A percentile compares a stretch with the other conserved stretches of the same genome.
phyloP scores from a whole-genome alignment of 2,797 vertebrate genomes.

The Malacoctenus gilli region DNA sequence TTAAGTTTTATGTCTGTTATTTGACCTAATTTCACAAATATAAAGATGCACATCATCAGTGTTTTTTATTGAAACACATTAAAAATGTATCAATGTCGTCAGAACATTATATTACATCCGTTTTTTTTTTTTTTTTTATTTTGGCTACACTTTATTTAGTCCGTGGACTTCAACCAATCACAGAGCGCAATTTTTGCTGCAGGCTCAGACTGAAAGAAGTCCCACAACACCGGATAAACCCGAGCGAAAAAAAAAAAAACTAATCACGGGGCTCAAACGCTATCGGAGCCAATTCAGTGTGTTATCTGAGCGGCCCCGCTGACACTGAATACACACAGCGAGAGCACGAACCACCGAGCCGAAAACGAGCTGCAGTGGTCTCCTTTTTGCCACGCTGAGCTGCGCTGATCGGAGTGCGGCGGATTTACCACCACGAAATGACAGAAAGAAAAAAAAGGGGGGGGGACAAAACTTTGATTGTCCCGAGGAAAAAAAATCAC shows the following conservation, averaged over 20 bases:
- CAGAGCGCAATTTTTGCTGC: conserved; percentile 39
- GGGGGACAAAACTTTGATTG: conserved; percentile 34
- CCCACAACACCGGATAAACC: conserved; percentile 48
- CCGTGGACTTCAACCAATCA: conserved; percentile 33
- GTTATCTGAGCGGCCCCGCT: conserved; percentile 44
- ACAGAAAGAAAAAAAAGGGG: too few species aligned
- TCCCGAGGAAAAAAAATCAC: conserved; percentile 13
- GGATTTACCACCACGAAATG: conserved; percentile 31
- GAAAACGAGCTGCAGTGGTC: conserved; percentile 21
- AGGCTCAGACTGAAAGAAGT: conserved; percentile 42
- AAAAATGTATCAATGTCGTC: neutral
- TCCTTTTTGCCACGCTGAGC: conserved; percentile 4
- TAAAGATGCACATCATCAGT: neutral
- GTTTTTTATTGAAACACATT: neutral
- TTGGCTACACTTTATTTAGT: conserved; percentile 3
- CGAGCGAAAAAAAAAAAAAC: conserved; percentile 59
- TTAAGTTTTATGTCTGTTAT: neutral
- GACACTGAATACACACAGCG: conserved; percentile 19
- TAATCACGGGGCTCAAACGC: conserved; percentile 28
- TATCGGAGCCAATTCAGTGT: conserved; percentile 35
- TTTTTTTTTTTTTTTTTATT: neutral
- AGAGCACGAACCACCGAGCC: conserved; percentile 27
- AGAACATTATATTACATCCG: neutral
- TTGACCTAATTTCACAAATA: neutral
- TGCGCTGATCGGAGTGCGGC: conserved; percentile 7